These are phyloP conservation scores for Psilopogon haemacephalus DNA, from an alignment of 2,113 vertebrate species.

Conservation along the genomic window DNA sequence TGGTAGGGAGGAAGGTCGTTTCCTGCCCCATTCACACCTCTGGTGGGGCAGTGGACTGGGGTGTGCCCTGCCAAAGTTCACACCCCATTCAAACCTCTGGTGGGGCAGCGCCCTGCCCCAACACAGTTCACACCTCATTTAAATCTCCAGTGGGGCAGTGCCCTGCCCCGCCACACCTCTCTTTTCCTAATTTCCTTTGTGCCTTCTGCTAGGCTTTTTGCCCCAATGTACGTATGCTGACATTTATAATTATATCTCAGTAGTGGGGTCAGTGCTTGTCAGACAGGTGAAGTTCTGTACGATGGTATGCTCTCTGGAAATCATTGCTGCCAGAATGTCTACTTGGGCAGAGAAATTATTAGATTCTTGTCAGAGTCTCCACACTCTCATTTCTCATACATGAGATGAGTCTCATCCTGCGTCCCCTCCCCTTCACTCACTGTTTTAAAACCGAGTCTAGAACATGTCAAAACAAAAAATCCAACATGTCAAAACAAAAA, in stretches of 20 bases:
- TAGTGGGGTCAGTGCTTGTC: neutral
- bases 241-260: neutral
- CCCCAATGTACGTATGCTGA: neutral
- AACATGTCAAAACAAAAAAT: neutral
- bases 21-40: too few species aligned
- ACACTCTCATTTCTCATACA: neutral
- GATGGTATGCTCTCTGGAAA: neutral
- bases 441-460: neutral
- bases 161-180: too few species aligned
- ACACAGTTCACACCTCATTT: too few species aligned
- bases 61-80: too few species aligned
- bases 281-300: neutral
- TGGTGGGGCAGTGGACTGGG: too few species aligned
- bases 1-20: too few species aligned
- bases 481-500: accelerated
- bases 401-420: neutral
- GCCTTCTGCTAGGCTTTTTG: neutral
- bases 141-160: too few species aligned
- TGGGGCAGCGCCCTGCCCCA: too few species aligned
- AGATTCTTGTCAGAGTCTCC: neutral
- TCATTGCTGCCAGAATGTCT: neutral
- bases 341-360: neutral
- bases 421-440: neutral
- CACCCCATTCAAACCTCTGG: too few species aligned
- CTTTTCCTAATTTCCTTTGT: neutral